Conservation (phyloP, 2,797 vertebrate genomes). For the Enteromius afrohamiltoni region DNA sequence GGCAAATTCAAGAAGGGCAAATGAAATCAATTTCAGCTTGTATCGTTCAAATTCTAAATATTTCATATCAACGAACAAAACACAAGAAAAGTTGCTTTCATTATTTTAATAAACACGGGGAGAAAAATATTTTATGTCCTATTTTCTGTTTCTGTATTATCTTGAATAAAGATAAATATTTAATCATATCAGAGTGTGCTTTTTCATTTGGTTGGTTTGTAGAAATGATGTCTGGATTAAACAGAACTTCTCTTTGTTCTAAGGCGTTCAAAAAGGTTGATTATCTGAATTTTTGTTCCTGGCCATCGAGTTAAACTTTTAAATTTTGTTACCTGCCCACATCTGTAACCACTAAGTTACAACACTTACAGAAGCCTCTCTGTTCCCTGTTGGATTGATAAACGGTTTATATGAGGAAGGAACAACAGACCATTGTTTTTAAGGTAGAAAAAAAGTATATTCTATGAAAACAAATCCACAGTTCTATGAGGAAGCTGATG, state of each 20-base stretch:
- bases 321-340: neutral
- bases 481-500: neutral
- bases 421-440: neutral
- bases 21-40: conserved; percentile 60
- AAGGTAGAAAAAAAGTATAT: too few species aligned
- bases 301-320: neutral
- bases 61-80: neutral
- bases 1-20: conserved; percentile 85
- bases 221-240: neutral
- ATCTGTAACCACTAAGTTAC: neutral
- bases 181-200: neutral
- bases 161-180: conserved; percentile 37
- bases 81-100: neutral
- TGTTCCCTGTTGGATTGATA: neutral
- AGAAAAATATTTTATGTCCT: neutral
- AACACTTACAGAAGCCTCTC: neutral
- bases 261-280: neutral
- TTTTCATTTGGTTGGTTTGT: neutral
- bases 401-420: neutral
- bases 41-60: neutral
- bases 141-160: neutral
- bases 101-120: conserved; percentile 1
- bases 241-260: neutral
- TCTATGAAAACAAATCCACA: neutral
- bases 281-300: neutral